Evolutionary conservation across 2,113 vertebrate species (phyloP).

Genomic region (Osmerus eperlanus): DNA sequence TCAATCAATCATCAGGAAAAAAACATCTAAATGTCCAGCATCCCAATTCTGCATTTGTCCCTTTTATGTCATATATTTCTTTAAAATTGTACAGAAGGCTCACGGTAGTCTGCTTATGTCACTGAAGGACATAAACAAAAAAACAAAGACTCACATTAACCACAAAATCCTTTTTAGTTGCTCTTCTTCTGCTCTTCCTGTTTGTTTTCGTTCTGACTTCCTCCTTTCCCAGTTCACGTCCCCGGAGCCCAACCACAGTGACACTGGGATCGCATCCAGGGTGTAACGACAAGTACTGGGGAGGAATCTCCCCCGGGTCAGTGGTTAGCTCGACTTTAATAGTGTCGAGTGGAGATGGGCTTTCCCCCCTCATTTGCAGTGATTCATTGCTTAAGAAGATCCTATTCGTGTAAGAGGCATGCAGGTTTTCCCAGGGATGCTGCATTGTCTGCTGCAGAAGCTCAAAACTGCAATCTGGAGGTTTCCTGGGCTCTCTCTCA

Average conservation of each 20-base stretch:
- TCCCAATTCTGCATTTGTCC: too few relatives aligned
- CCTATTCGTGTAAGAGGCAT: constrained; percentile 39
- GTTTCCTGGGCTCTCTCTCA: too few relatives aligned
- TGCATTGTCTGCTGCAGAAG: too few relatives aligned
- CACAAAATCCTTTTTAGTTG: too few relatives aligned
- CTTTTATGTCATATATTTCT: too few relatives aligned
- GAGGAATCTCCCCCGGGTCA: constrained; percentile 37
- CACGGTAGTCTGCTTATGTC: too few relatives aligned
- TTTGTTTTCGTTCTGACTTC: constrained; percentile 14
- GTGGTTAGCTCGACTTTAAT: constrained; percentile 46
- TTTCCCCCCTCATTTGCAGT: constrained; percentile 35
- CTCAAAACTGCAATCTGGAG: too few relatives aligned
- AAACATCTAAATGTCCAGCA: too few relatives aligned
- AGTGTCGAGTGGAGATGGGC: constrained; percentile 34
- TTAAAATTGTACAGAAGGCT: too few relatives aligned
- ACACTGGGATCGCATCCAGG: constrained; percentile 42
- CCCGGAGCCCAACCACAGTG: constrained; percentile 16
- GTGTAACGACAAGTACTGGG: constrained; percentile 23
- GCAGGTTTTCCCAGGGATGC: background rate
- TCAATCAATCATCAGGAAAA: background rate
- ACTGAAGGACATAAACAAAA: background rate
- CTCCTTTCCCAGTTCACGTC: constrained; percentile 13
- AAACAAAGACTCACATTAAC: background rate
- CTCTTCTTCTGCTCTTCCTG: constrained; percentile 16
- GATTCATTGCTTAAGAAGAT: constrained; percentile 45